These are phyloP conservation scores for Dasypus novemcinctus DNA, from an alignment of 2,113 vertebrate species.

Conservation along the genomic window DNA sequence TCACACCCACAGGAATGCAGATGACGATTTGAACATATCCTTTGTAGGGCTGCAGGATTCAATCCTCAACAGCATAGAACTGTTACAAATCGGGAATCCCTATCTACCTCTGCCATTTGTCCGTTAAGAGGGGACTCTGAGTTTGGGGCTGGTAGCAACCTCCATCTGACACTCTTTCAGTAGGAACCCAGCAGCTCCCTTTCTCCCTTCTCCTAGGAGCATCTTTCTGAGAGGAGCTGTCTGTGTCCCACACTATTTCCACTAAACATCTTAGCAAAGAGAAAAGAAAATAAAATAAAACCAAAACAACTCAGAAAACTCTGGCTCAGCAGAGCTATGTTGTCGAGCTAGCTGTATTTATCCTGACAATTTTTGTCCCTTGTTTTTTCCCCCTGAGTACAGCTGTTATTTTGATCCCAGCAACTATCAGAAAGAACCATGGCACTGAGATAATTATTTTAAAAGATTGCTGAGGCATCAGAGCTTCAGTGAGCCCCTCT, in stretches of 20 bases:
- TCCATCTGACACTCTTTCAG: not conserved
- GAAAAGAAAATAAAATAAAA: not conserved
- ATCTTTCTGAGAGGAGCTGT: not conserved
- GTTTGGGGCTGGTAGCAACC: not conserved
- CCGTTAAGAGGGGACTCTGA: not conserved
- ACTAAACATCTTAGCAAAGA: not conserved
- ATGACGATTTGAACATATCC: too few relatives aligned
- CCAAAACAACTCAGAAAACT: not conserved
- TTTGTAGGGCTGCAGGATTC: too few relatives aligned
- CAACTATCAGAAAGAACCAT: not conserved
- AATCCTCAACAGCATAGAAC: too few relatives aligned
- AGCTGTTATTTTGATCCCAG: conserved; percentile 39
- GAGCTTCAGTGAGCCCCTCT: not conserved
- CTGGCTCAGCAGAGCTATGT: not conserved
- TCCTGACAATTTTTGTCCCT: not conserved
- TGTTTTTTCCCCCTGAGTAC: not conserved
- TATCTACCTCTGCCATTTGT: not conserved
- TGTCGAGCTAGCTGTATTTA: not conserved
- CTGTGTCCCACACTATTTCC: too few relatives aligned
- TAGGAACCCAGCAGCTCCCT: fast-evolving
- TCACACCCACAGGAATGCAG: too few relatives aligned
- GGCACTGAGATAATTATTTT: not conserved
- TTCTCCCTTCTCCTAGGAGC: not conserved
- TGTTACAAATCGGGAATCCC: not conserved
- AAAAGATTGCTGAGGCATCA: conserved; percentile 22